These are phyloP conservation scores for Arvicanthis niloticus DNA, from an alignment of 2,113 vertebrate species.

Conservation along the genomic window DNA sequence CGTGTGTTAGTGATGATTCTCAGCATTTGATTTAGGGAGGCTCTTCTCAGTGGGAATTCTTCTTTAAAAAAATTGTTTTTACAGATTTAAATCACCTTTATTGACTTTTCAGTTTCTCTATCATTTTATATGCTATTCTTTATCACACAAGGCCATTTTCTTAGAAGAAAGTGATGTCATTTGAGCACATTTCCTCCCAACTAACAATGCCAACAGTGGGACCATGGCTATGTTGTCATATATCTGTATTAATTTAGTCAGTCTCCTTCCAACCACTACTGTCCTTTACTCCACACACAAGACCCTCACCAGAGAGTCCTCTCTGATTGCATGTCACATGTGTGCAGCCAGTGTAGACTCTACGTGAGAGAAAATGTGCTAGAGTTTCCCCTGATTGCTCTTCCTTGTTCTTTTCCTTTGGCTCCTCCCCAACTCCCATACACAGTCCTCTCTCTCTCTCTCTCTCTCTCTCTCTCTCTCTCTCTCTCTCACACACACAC, in stretches of 20 bases:
- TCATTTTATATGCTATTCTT: not conserved
- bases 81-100: not conserved
- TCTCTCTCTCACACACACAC: not conserved
- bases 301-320: not conserved
- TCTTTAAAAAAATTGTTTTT: no score
- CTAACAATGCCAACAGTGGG: not conserved
- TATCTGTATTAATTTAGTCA: not conserved
- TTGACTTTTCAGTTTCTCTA: not conserved
- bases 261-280: not conserved
- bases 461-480: no score
- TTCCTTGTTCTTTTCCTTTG: not conserved
- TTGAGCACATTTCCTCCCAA: not conserved
- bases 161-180: not conserved
- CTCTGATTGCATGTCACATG: not conserved
- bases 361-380: not conserved
- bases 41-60: accelerated
- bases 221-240: not conserved
- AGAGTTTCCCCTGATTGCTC: not conserved
- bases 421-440: not conserved
- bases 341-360: not conserved
- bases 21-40: not conserved
- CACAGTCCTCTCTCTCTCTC: no score
- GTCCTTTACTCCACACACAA: not conserved
- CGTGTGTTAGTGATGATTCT: not conserved
- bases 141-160: not conserved